These are phyloP conservation scores for Papilio helenus DNA, from an alignment of 1,140 invertebrate genomes.

Conservation along the genomic window DNA sequence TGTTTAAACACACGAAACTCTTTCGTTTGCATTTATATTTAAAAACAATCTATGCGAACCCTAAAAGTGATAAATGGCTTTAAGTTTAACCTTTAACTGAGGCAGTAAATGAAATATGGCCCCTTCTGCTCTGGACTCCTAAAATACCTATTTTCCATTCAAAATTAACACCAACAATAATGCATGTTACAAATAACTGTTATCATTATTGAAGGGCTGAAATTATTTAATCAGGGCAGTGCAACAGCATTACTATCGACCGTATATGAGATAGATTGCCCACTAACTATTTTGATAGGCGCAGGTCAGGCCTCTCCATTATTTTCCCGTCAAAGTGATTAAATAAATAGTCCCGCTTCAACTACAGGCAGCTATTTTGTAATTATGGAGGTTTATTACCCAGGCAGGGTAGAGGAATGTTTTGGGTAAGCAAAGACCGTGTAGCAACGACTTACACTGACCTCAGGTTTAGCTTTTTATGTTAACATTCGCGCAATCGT, in stretches of 20 bases:
- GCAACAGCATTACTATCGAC: conserved; percentile 45
- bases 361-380: conserved; percentile 75
- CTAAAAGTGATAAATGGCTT: conserved; percentile 1
- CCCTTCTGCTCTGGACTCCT: background rate
- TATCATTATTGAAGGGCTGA: conserved; percentile 45
- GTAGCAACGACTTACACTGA: conserved; percentile 51
- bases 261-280: conserved; percentile 54
- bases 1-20: too few species aligned
- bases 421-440: conserved; percentile 56
- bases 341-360: conserved; percentile 78
- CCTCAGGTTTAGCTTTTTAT: conserved; percentile 57
- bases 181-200: background rate
- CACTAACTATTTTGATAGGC: conserved; percentile 55
- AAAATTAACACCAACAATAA: too few species aligned
- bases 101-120: conserved; percentile 25
- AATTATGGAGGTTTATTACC: conserved; percentile 77
- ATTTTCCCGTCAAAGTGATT: conserved; percentile 81
- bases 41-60: background rate
- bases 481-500: conserved; percentile 43
- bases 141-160: background rate
- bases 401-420: conserved; percentile 70
- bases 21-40: background rate
- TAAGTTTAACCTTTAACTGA: background rate
- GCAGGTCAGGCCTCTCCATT: conserved; percentile 58
- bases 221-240: conserved; percentile 51